Evolutionary conservation across 2,797 vertebrate genomes (phyloP), one percentile per base, ranked within the genome.

Genomic region (Dallia pectoralis): DNA sequence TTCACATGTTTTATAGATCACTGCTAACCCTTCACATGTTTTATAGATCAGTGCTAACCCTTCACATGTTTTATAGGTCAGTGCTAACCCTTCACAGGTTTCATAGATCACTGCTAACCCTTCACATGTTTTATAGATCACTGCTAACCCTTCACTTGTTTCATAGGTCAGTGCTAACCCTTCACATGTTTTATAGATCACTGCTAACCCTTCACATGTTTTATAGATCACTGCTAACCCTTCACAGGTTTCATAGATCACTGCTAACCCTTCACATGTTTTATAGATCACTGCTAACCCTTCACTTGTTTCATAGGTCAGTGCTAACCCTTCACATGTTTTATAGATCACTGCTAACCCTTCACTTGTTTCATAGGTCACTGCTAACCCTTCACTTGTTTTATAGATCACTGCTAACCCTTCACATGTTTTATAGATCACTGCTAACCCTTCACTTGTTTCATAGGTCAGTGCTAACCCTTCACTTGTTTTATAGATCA

Each of bases 111-210:
- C 93, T 87, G 14, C 4, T 19, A 36, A 49, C 32, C 29, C 22
- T 3, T 0, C 9, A 59, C n/a, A 4, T 9, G 25, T 59, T 44
- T 44, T 1, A 44, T n/a, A n/a, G n/a, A n/a, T n/a, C n/a, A n/a
- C n/a, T n/a, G n/a, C n/a, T n/a, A n/a, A n/a, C n/a, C n/a, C n/a
- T n/a, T n/a, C n/a, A n/a, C n/a, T n/a, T n/a, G n/a, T n/a, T n/a
- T n/a, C 47, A 98, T 99, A 11, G 97, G 97, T 95, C 86, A 83
- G 94, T 87, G 14, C 4, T 19, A 36, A 49, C 32, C 29, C 22
- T 3, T 0, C 9, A 59, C n/a, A 4, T 9, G 25, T 59, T 44
- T 44, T 1, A 98, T 99, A 11, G 97, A 97, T 95, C 86, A 83
- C 93, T 87, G 14, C 4, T 19, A 36, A 49, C 32, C 29, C 22